phyloP scores from a whole-genome alignment of 2,888 invertebrate genomes.

The Malthinus seriepunctatus region DNA sequence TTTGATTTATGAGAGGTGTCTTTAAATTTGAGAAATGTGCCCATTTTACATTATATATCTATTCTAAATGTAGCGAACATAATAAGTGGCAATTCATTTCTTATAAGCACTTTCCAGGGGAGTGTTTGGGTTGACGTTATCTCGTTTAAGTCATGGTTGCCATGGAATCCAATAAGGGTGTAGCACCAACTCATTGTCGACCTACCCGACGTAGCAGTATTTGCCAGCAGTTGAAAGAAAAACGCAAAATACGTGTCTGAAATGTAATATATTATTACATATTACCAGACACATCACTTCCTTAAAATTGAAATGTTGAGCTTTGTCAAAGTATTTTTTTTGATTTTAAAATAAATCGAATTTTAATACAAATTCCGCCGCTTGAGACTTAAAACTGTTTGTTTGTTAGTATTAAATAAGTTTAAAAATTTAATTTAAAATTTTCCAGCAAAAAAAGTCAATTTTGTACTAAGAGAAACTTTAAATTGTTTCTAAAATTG shows the following conservation, averaged over 20 bases:
- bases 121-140: constrained; percentile 35
- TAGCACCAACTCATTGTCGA: constrained; percentile 33
- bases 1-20: constrained; percentile 12
- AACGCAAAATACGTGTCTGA: constrained; percentile 18
- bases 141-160: constrained; percentile 42
- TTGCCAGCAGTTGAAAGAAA: constrained; percentile 14
- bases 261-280: constrained; percentile 3
- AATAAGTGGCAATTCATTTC: constrained; percentile 31
- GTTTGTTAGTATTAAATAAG: too few species aligned
- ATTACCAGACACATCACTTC: constrained; percentile 11
- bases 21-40: constrained; percentile 11
- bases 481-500: too few species aligned
- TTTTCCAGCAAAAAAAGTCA: too few species aligned
- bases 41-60: constrained; percentile 11
- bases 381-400: too few species aligned
- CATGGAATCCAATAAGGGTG: constrained; percentile 40
- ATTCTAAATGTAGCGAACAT: constrained; percentile 24
- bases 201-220: constrained; percentile 12
- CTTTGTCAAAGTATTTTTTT: constrained; percentile 10
- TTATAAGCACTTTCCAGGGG: constrained; percentile 23
- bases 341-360: constrained; percentile 14
- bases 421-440: too few species aligned
- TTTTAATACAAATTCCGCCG: background rate
- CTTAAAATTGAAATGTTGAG: constrained; percentile 17
- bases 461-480: too few species aligned